A percentile compares a stretch with the other conserved stretches of the same genome.
Evolutionary conservation across 2,888 invertebrate species (phyloP).

Genomic region (Cremastobaeus sp.): DNA sequence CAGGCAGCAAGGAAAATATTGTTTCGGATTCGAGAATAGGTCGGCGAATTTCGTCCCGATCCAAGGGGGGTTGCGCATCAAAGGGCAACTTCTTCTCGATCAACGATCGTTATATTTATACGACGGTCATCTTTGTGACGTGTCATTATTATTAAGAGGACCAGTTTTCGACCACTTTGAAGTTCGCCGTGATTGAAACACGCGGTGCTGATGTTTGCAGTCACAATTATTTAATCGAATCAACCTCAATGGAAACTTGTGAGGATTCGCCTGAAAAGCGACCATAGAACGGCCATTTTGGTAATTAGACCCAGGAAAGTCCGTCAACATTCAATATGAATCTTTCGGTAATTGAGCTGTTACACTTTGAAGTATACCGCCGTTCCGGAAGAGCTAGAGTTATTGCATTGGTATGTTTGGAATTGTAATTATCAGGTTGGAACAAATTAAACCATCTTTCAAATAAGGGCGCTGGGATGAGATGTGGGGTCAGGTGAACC

Average conservation of each 20-base stretch:
- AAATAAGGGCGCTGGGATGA: not conserved
- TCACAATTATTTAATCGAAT: conserved; percentile 15
- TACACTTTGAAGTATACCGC: conserved; percentile 37
- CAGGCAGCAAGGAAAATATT: conserved; percentile 42
- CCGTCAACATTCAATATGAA: too few relatives aligned
- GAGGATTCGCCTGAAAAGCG: conserved; percentile 7
- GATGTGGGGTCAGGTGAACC: conserved; percentile 8
- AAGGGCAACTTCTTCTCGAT: conserved; percentile 12
- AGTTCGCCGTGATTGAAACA: conserved; percentile 16
- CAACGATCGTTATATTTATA: conserved; percentile 31
- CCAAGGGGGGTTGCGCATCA: conserved; percentile 14
- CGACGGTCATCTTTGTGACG: conserved; percentile 34
- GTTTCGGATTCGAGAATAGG: conserved; percentile 34
- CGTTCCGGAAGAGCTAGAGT: conserved; percentile 33
- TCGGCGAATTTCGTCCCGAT: conserved; percentile 19
- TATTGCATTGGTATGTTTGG: conserved; percentile 51
- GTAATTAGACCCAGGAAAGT: conserved; percentile 11
- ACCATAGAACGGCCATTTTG: not conserved
- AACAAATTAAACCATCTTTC: conserved; percentile 35
- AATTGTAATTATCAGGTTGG: conserved; percentile 49
- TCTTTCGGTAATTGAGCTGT: too few relatives aligned
- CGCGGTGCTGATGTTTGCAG: conserved; percentile 17
- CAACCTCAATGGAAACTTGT: not conserved
- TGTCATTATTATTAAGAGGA: conserved; percentile 49
- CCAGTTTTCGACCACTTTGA: conserved; percentile 39